Percentiles rank a stretch among this genome's conserved stretches.
phyloP scores from a whole-genome alignment of 2,797 vertebrate genomes.

The Diplodus sargus region DNA sequence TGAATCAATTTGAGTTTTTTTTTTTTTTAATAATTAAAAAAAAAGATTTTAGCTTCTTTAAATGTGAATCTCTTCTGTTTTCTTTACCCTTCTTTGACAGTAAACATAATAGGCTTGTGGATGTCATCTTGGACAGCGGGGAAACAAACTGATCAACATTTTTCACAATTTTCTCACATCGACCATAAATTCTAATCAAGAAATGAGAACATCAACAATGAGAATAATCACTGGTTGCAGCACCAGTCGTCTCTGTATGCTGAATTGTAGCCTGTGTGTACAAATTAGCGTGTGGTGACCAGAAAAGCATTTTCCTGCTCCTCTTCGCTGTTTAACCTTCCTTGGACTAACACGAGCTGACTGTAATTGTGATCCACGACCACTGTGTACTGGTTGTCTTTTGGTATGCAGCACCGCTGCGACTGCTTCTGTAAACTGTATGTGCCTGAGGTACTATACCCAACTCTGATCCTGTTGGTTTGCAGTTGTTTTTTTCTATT shows the following conservation, averaged over 20 bases:
- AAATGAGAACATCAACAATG: too few relatives aligned
- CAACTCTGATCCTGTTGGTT: slow-evolving; percentile 60
- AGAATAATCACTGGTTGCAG: too few relatives aligned
- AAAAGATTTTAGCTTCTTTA: too few relatives aligned
- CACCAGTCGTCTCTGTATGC: slow-evolving; percentile 5
- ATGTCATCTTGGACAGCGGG: too few relatives aligned
- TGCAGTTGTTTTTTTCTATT: slow-evolving; percentile 60
- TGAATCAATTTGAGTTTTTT: too few relatives aligned
- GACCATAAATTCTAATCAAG: too few relatives aligned
- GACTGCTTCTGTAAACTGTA: slow-evolving; percentile 59
- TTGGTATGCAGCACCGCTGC: slow-evolving; percentile 51
- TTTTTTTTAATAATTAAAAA: too few relatives aligned
- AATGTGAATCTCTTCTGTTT: too few relatives aligned
- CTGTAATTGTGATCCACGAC: slow-evolving; percentile 39
- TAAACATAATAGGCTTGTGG: too few relatives aligned
- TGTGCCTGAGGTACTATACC: slow-evolving; percentile 69
- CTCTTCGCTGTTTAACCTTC: slow-evolving; percentile 39
- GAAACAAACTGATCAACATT: too few relatives aligned
- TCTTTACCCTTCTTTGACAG: too few relatives aligned
- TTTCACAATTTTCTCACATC: too few relatives aligned
- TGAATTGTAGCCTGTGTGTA: slow-evolving; percentile 28
- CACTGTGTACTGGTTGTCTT: slow-evolving; percentile 61
- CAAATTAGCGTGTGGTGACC: slow-evolving; percentile 30
- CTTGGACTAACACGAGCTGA: slow-evolving; percentile 36
- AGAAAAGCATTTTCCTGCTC: slow-evolving; percentile 1